Conservation (phyloP, 2,888 invertebrate genomes). For the Apoderus coryli region DNA sequence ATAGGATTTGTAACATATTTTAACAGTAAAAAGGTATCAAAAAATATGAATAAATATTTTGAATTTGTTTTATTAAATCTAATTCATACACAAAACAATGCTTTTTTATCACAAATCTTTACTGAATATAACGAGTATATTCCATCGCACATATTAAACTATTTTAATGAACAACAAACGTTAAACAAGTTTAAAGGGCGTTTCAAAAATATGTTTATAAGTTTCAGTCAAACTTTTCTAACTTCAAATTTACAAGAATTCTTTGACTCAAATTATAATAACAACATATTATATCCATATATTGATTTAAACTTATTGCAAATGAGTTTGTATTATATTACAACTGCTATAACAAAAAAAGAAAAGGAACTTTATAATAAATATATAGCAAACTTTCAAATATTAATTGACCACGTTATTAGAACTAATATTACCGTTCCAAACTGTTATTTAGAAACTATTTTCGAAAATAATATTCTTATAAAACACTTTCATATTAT, state of each 20-base stretch:
- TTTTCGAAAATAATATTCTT: too few relatives aligned
- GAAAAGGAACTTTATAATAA: too few relatives aligned
- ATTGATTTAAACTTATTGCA: conserved; percentile 21
- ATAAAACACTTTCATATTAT: too few relatives aligned
- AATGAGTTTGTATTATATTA: too few relatives aligned
- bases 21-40: conserved; percentile 16
- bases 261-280: too few relatives aligned
- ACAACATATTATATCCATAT: conserved; percentile 18
- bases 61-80: conserved; percentile 37
- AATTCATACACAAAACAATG: conserved; percentile 43
- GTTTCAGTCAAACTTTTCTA: conserved; percentile 20
- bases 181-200: conserved; percentile 21
- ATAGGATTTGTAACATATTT: conserved; percentile 30
- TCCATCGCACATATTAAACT: conserved; percentile 31
- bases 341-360: too few relatives aligned
- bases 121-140: conserved; percentile 31
- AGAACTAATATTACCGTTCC: too few relatives aligned
- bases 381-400: too few relatives aligned
- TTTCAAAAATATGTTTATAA: conserved; percentile 17
- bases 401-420: too few relatives aligned
- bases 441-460: too few relatives aligned
- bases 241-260: conserved; percentile 16
- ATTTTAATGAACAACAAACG: conserved; percentile 27
- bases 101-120: too few relatives aligned
- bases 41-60: conserved; percentile 31